A percentile compares a stretch with the other conserved stretches of the same genome.
These are phyloP conservation scores for Teleiodes luculella DNA, from an alignment of 2,888 invertebrate species.

Conservation along the genomic window DNA sequence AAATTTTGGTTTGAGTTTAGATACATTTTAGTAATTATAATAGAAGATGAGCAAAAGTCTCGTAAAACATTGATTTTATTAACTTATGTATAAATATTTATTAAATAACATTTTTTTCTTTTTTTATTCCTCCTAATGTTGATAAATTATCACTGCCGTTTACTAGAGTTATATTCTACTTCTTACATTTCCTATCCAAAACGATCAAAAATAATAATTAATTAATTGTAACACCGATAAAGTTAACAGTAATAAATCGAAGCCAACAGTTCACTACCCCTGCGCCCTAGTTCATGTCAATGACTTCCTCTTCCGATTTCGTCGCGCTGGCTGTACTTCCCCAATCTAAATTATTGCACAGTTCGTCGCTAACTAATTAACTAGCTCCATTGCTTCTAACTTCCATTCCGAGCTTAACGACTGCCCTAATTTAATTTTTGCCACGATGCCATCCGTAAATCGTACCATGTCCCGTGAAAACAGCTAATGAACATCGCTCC, in stretches of 20 bases:
- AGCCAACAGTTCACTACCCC: neutral
- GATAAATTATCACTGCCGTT: too few species aligned
- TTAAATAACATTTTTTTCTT: too few species aligned
- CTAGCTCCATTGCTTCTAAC: constrained; percentile 55
- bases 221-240: neutral
- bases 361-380: constrained; percentile 60
- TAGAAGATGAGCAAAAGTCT: too few species aligned
- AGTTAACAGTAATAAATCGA: too few species aligned
- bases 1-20: too few species aligned
- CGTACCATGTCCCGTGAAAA: constrained; percentile 29
- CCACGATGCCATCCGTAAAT: constrained; percentile 41
- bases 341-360: constrained; percentile 60
- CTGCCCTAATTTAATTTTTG: constrained; percentile 60
- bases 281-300: constrained; percentile 6
- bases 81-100: too few species aligned
- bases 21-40: too few species aligned
- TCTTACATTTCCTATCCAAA: too few species aligned
- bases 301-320: constrained; percentile 17
- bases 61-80: too few species aligned
- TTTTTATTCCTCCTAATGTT: too few species aligned
- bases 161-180: too few species aligned
- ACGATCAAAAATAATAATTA: too few species aligned
- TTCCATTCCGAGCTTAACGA: constrained; percentile 44
- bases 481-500: constrained; percentile 16
- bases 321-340: constrained; percentile 30